A percentile compares a stretch with the other conserved stretches of the same genome.
Evolutionary conservation across 2,888 invertebrate species (phyloP).

Genomic region (Pollenia labialis): DNA sequence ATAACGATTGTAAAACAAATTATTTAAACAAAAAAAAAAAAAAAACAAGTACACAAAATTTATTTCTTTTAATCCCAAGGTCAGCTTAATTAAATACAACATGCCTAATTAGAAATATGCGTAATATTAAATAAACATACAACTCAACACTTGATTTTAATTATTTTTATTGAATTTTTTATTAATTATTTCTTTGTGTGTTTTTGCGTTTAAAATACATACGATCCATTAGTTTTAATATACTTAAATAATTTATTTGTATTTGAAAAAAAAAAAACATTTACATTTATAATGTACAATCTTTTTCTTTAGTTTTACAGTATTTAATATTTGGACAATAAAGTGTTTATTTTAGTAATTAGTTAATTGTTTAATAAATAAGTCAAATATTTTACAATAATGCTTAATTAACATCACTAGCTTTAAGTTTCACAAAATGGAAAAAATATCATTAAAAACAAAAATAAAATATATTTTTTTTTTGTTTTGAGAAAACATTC

Average conservation of each 20-base stretch:
- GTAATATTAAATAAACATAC: neutral
- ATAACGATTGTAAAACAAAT: too few relatives aligned
- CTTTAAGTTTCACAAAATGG: slow-evolving; percentile 68
- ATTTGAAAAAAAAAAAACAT: slow-evolving; percentile 54
- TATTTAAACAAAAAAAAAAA: too few relatives aligned
- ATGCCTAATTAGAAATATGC: too few relatives aligned
- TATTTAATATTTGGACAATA: slow-evolving; percentile 68
- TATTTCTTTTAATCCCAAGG: too few relatives aligned
- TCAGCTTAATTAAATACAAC: too few relatives aligned
- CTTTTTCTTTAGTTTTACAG: slow-evolving; percentile 46
- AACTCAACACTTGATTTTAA: neutral
- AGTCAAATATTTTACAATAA: slow-evolving; percentile 67
- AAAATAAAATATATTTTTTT: slow-evolving; percentile 27
- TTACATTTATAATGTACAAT: slow-evolving; percentile 67
- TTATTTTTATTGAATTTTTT: slow-evolving; percentile 51
- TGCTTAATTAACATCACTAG: slow-evolving; percentile 76
- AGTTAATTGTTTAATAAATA: slow-evolving; percentile 60
- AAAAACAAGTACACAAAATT: too few relatives aligned
- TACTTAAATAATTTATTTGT: slow-evolving; percentile 64
- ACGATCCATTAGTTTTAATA: slow-evolving; percentile 50
- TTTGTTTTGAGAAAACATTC: slow-evolving; percentile 3
- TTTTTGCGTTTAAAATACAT: slow-evolving; percentile 63
- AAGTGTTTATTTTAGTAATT: slow-evolving; percentile 57
- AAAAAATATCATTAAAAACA: slow-evolving; percentile 5
- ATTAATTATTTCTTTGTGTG: slow-evolving; percentile 51